Evolutionary conservation across 2,888 invertebrate genomes (phyloP), one percentile per base, ranked within the genome.

Genomic region (Cryptus viduatorius): DNA sequence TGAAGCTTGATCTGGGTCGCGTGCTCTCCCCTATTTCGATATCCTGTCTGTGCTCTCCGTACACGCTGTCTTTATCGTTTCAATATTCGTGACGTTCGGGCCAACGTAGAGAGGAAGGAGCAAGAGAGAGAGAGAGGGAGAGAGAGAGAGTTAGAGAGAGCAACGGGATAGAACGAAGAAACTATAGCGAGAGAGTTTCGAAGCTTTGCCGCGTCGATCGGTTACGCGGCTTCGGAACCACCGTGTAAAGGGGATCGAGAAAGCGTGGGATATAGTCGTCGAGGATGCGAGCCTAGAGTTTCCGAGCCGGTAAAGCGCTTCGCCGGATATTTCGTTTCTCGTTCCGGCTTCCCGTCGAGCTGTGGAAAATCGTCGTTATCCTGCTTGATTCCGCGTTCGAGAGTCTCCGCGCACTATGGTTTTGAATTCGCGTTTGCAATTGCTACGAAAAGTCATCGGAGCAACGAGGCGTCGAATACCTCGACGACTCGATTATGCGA

Each of bases 61-160:
- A 31, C 82, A 77, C 61, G 77, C 80, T 85, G 80, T 82, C 86
- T 84, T 79, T 84, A 86, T 85, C 82, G 79, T 85, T 87, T 85
- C 85, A 84, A 86, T 85, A 82, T 86, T 83, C 84, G 73, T 81
- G 84, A 84, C 65, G 82, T 83, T 83, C 59, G 59, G 4, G 56
- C 14, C 12, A 59, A 59, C 59, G 14, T 7, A 3, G 59, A 31
- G 7, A 31, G 24, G 48, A 48, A 14, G 14, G 29, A 59, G 59
- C 24, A 24, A 24, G 24, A 24, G 24, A 24, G 24, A 24, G 24
- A 29, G 56, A 59, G 56, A 29, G 56, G n/a, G 56, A 29, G 10
- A 16, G 56, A 7, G 1, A 56, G 10, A 10, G 56, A 56, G 8
- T 8, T 24, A 48, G 7, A 3, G 24, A 24, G 3, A 59, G 56